Base-by-base conservation (phyloP, 2,888 invertebrate species). In the Coleophora deauratella region DNA sequence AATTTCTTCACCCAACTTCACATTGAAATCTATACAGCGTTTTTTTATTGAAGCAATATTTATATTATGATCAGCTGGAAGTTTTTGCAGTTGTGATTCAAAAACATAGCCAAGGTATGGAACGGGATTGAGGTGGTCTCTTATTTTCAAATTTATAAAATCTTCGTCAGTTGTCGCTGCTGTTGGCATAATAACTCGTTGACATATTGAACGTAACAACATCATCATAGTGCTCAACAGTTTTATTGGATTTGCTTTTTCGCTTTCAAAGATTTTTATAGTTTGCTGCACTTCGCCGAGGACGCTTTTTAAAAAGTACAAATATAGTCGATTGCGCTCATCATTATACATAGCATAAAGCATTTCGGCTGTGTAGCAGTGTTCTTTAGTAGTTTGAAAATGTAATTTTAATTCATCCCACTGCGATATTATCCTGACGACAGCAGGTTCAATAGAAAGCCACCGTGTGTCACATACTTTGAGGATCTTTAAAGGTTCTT, bases 401-500 rank as follows among this genome's bases (percentile, higher is more conserved):
- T 38, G 42, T 27, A 42, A 31, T 35, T 42, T 42, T 28, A 28
- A 28, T 28, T 28, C 28, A 28, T 35, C 38, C 38, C 38, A 38
- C 21, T 38, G 38, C 8, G 14, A 15, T 21, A 38, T 28, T 28
- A 28, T 28, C 28, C 28, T 28, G 28, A 28, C 28, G 28, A 28
- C 28, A 28, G 28, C 50, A 11, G 58, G 51, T 48, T 60, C 55
- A 31, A 60, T 49, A 1, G 58, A 55, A 4, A 59, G 38, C 53
- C 56, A 57, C 10, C 57, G 46, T 7, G 61, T 59, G 10, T 51
- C 44, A 43, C 54, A 51, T 13, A 44, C 6, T 40, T 49, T 41
- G 12, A 49, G 37, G 9, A 59, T 56, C 47, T 59, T 59, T 15
- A 57, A 40, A 4, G 59, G 57, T 21, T 45, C 21, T 31, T 53